These are phyloP conservation scores for Calliphora vicina DNA, from an alignment of 1,140 invertebrate genomes.

Conservation along the genomic window DNA sequence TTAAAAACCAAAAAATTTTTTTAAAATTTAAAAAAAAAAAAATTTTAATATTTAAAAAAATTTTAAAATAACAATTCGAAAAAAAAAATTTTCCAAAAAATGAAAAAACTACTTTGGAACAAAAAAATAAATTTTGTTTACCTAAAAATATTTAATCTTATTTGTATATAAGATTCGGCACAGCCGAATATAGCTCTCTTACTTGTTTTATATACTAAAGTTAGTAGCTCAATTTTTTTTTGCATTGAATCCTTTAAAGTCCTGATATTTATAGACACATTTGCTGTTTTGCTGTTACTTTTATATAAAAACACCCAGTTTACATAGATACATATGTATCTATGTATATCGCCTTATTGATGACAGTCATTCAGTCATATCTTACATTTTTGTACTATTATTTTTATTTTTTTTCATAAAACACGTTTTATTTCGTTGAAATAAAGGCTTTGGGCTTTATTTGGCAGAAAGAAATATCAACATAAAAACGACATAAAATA, in stretches of 20 bases:
- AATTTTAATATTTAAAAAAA: too few relatives aligned
- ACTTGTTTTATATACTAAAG: too few relatives aligned
- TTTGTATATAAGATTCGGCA: too few relatives aligned
- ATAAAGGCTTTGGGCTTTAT: not conserved
- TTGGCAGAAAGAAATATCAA: not conserved
- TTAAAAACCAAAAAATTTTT: too few relatives aligned
- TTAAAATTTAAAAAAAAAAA: too few relatives aligned
- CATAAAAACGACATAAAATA: not conserved
- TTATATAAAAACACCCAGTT: not conserved
- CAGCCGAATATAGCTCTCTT: too few relatives aligned
- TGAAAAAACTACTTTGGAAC: too few relatives aligned
- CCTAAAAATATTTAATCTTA: too few relatives aligned
- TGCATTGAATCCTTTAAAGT: not conserved
- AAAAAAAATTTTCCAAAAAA: too few relatives aligned
- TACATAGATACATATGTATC: not conserved
- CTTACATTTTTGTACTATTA: not conserved
- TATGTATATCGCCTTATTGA: not conserved
- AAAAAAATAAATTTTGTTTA: too few relatives aligned
- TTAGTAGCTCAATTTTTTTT: too few relatives aligned
- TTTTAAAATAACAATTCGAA: too few relatives aligned
- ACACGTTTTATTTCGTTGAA: slow-evolving; percentile 9
- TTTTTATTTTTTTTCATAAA: not conserved
- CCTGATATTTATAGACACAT: not conserved
- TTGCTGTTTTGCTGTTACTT: not conserved
- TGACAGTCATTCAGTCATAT: not conserved